Percentiles rank a stretch among this genome's conserved stretches.
These are phyloP conservation scores for Cosmopolites sordidus DNA, from an alignment of 2,888 invertebrate species.

Conservation along the genomic window DNA sequence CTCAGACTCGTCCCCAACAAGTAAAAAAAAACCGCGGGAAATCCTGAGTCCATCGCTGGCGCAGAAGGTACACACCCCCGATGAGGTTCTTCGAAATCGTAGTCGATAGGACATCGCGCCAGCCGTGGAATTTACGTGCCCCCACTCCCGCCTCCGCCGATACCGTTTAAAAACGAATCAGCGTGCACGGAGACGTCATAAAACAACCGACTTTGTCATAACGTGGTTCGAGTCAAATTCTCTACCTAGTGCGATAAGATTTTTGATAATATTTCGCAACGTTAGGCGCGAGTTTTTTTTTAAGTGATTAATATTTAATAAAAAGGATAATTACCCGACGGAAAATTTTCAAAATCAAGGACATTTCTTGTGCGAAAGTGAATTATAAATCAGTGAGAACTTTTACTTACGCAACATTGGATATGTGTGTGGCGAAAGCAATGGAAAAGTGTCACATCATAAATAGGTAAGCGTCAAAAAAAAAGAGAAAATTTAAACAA, in stretches of 20 bases:
- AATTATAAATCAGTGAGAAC: constrained; percentile 22
- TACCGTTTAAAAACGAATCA: constrained; percentile 8
- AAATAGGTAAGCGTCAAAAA: constrained; percentile 37
- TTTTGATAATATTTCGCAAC: constrained; percentile 14
- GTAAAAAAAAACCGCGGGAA: background rate
- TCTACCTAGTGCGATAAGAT: background rate
- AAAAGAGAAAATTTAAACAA: too few species aligned
- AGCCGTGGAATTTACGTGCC: constrained; percentile 20
- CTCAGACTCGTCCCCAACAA: too few species aligned
- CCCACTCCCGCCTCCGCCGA: constrained; percentile 5
- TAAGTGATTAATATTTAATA: too few species aligned
- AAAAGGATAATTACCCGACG: too few species aligned
- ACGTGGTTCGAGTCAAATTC: too few species aligned
- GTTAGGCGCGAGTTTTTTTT: constrained; percentile 6
- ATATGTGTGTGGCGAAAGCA: constrained; percentile 38
- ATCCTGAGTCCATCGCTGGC: constrained; percentile 8
- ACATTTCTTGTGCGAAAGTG: constrained; percentile 16
- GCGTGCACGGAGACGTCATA: constrained; percentile 9
- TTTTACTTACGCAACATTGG: constrained; percentile 8
- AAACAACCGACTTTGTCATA: background rate
- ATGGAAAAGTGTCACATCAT: constrained; percentile 41
- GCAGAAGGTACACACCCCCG: constrained; percentile 3
- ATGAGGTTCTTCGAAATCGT: constrained; percentile 17
- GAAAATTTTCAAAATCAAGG: constrained; percentile 4
- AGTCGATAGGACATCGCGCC: constrained; percentile 13